Evolutionary conservation across 35 echinoderm and acorn worm species (phyloP).

Genomic region (Ophiothrix spiculata): DNA sequence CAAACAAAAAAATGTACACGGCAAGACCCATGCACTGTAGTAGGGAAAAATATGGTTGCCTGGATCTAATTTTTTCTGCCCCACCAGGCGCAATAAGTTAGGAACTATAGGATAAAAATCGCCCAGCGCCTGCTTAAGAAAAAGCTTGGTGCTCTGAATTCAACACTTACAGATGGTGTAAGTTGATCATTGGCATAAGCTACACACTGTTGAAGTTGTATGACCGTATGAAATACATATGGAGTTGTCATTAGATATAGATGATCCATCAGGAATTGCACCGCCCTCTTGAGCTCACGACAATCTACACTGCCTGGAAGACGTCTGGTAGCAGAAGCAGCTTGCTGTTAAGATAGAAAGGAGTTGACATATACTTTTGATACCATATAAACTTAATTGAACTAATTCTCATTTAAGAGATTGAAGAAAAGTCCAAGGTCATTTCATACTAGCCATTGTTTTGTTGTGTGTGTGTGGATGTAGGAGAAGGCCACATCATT

Average conservation of each 20-base stretch:
- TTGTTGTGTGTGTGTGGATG: background rate
- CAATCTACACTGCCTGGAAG: background rate
- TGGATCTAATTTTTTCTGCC: no score
- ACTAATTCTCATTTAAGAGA: background rate
- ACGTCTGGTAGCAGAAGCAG: background rate
- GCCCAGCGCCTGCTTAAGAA: no score
- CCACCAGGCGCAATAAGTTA: no score
- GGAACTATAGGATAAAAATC: no score
- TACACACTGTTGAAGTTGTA: background rate
- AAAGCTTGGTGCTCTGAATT: no score
- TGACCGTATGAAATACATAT: background rate
- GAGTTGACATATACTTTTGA: background rate
- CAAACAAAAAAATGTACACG: no score
- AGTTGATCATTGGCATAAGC: background rate
- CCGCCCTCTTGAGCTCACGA: background rate
- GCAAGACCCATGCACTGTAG: no score
- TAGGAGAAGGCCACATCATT: background rate
- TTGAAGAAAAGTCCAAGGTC: background rate
- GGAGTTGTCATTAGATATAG: background rate
- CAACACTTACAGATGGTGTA: constrained; percentile 8
- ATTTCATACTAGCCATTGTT: background rate
- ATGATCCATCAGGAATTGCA: background rate
- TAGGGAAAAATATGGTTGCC: no score
- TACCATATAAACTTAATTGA: background rate
- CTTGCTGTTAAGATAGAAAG: background rate